These are phyloP conservation scores for Anguilla megastoma DNA, from an alignment of 2,797 vertebrate genomes.

Conservation along the genomic window DNA sequence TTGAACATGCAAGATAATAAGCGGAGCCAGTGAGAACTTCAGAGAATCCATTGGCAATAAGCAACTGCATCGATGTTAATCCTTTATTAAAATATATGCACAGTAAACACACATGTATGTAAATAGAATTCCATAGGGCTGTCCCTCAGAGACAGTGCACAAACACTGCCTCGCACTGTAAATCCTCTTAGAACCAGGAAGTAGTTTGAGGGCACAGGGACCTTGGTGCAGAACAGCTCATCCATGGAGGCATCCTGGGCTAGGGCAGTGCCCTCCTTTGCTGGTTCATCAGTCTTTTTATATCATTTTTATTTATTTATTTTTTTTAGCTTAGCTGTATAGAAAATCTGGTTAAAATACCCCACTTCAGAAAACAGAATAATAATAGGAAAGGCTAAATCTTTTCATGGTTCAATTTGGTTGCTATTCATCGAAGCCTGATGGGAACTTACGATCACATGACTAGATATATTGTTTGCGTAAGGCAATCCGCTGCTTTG, in stretches of 20 bases:
- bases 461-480: background rate
- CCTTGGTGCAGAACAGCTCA: background rate
- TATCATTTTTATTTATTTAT: background rate
- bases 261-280: background rate
- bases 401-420: background rate
- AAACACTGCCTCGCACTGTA: background rate
- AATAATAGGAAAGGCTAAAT: background rate
- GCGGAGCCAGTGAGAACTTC: background rate
- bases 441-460: background rate
- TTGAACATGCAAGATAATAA: background rate
- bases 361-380: background rate
- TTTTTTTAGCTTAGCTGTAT: background rate
- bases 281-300: background rate
- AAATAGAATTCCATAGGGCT: background rate
- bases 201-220: background rate
- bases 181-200: background rate
- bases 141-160: background rate
- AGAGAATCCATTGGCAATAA: background rate
- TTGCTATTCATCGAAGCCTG: background rate
- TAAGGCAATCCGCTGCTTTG: background rate
- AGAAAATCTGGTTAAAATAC: background rate
- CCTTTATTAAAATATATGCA: background rate
- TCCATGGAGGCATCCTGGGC: slow-evolving; percentile 12
- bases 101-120: background rate
- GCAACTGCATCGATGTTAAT: background rate